Base-by-base conservation (phyloP, 2,888 invertebrate genomes). In the Anodontia alba region DNA sequence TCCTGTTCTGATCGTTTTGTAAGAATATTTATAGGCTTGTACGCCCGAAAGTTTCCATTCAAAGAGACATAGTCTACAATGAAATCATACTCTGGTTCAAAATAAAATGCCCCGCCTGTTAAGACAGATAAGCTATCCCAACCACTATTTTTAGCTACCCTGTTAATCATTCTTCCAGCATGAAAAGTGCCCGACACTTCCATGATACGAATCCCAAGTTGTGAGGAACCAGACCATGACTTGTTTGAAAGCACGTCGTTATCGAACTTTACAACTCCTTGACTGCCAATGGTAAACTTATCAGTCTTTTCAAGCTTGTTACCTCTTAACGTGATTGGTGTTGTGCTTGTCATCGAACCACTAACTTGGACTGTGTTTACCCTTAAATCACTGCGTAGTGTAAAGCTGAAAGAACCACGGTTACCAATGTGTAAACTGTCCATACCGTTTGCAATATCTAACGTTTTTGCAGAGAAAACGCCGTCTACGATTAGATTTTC, bases 191-290 rank as follows among this genome's bases (percentile, higher is more conserved):
- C 91, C 42, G 82, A 49, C 8, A 91, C 73, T 29, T 76, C 75
- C 17, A 90, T 54, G 15, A 69, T 71, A 46, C 86, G 78, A n/a
- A 87, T 73, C 1, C 70, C 81, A 26, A 90, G 54, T 20, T 66
- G 31, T 2, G 91, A 91, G 2, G 71, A 68, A 0, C 84, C 86
- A 7, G 85, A 85, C 88, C 85, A 87, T 1, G 51, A 51, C 36
- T 76, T 80, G 7, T 73, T 73, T 15, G 15, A 62, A 31, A 87
- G 88, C n/a, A 75, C 86, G 0, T 12, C 20, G 23, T 81, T 73
- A 67, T 90, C 90, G 12, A 90, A 77, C 5, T 75, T 80, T 10
- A 90, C n/a, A 0, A 69, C 79, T 20, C 89, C 90, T 62, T 76
- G 76, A 29, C 57, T 73, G 8, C 82, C 87, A 12, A 90, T 81